Percentiles rank a stretch among this genome's conserved stretches.
Evolutionary conservation across 2,797 vertebrate genomes (phyloP).

Genomic region (Toxotes lorentzi): DNA sequence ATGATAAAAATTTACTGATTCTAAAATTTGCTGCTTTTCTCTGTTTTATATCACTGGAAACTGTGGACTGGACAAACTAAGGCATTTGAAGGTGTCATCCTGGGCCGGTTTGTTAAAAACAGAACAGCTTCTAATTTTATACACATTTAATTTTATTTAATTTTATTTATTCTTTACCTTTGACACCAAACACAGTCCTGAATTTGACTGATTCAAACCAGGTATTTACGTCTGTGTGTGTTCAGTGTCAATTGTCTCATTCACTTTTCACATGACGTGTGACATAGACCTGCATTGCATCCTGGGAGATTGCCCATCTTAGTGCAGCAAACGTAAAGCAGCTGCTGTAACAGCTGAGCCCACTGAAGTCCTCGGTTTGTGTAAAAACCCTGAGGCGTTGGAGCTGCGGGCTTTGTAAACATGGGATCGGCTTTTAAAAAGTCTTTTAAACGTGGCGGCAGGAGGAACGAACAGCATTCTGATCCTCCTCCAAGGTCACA

Average conservation of each 20-base stretch:
- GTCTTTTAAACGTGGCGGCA: conserved; percentile 13
- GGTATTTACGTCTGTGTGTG: not conserved
- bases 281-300: not conserved
- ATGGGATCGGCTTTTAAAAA: conserved; percentile 1
- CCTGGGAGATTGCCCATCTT: not conserved
- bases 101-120: too few species aligned
- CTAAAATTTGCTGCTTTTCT: too few species aligned
- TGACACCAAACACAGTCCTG: not conserved
- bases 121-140: too few species aligned
- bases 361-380: conserved; percentile 3
- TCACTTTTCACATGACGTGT: not conserved
- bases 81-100: too few species aligned
- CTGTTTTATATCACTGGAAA: too few species aligned
- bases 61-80: too few species aligned
- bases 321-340: not conserved
- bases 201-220: not conserved
- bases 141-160: too few species aligned
- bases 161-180: too few species aligned
- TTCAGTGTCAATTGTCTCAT: not conserved
- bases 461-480: conserved; percentile 1
- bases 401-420: conserved; percentile 12
- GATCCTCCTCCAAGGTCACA: conserved; percentile 33
- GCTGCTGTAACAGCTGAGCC: conserved; percentile 18
- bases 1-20: too few species aligned
- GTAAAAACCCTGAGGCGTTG: conserved; percentile 14